Conservation (phyloP, 2,797 vertebrate genomes). For the Chelonia mydas region DNA sequence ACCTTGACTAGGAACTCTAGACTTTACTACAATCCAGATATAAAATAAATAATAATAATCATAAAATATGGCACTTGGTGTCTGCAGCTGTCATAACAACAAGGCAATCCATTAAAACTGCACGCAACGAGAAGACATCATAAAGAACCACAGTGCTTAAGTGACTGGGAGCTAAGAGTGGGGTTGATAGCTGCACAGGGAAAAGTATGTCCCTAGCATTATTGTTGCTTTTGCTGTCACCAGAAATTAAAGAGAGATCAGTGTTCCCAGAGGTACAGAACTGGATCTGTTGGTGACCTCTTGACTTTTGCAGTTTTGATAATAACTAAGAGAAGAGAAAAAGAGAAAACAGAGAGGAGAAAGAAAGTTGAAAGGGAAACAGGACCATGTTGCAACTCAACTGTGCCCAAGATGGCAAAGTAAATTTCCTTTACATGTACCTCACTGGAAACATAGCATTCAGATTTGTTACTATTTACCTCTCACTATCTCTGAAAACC, state of each 20-base stretch:
- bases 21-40: not conserved
- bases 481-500: not conserved
- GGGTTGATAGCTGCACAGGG: not conserved
- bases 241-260: not conserved
- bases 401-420: not conserved
- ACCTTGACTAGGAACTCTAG: accelerated
- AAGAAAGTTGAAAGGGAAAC: accelerated
- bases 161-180: not conserved
- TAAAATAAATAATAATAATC: no score
- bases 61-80: not conserved
- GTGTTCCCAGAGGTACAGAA: not conserved
- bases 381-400: not conserved
- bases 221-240: not conserved
- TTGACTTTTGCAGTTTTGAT: not conserved
- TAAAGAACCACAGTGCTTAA: not conserved
- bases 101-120: not conserved
- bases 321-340: not conserved
- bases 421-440: not conserved
- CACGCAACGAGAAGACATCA: not conserved
- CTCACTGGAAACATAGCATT: not conserved
- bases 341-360: not conserved
- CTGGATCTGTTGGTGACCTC: not conserved
- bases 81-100: not conserved
- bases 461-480: not conserved
- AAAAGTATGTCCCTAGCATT: not conserved